phyloP scores from a whole-genome alignment of 2,797 vertebrate genomes.

The Melanogrammus aeglefinus region DNA sequence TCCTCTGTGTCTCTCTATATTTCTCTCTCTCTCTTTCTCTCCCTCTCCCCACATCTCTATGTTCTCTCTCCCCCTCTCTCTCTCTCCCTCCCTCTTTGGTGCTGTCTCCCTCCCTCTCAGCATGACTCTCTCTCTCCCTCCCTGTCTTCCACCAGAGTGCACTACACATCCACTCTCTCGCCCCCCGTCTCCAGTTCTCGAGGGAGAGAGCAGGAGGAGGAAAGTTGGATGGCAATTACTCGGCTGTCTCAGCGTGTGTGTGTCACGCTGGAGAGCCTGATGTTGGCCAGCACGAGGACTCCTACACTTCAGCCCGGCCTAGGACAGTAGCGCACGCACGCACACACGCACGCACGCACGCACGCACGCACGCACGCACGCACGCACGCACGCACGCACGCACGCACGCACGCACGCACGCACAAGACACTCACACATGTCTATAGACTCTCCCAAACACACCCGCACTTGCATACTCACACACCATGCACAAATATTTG shows the following conservation, averaged over 20 bases:
- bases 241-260: constrained; percentile 57
- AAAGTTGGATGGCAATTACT: constrained; percentile 73
- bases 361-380: not conserved
- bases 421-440: not conserved
- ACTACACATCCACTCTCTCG: not conserved
- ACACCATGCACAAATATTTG: not conserved
- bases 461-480: not conserved
- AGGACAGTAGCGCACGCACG: constrained; percentile 46
- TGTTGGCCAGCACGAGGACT: constrained; percentile 47
- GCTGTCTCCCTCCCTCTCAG: not conserved
- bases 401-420: constrained; percentile 32
- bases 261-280: constrained; percentile 52
- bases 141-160: not conserved
- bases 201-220: constrained; percentile 41
- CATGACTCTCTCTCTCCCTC: constrained; percentile 4
- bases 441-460: not conserved
- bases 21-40: not conserved
- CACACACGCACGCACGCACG: constrained; percentile 20
- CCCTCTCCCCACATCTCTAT: not conserved
- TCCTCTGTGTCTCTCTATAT: constrained; percentile 4
- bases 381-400: not conserved
- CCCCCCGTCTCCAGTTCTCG: constrained; percentile 33
- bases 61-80: not conserved
- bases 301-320: constrained; percentile 47
- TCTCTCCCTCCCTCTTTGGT: not conserved